A percentile compares a stretch with the other conserved stretches of the same genome.
Conservation (phyloP, 2,888 invertebrate genomes). For the Leptopilina drosophilae region DNA sequence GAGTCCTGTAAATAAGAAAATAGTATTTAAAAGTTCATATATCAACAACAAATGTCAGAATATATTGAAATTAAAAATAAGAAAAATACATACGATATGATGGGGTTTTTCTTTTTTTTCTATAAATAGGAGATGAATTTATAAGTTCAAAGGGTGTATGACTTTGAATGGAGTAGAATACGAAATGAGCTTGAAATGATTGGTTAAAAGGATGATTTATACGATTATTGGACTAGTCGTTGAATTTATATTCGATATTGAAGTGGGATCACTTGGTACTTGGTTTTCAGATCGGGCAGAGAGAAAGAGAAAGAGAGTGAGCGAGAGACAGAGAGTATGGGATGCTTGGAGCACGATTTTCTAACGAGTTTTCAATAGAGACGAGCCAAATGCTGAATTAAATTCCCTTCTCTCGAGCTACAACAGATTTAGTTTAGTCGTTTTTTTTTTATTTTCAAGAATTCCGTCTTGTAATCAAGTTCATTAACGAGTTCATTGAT, state of each 20-base stretch:
- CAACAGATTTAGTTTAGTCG: slow-evolving; percentile 2
- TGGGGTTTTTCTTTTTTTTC: neutral
- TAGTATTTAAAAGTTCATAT: too few species aligned
- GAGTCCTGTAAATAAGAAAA: too few species aligned
- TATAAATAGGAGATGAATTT: neutral
- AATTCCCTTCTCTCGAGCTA: slow-evolving; percentile 1
- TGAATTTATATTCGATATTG: slow-evolving; percentile 34
- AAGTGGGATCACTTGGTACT: slow-evolving; percentile 22
- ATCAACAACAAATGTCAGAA: too few species aligned
- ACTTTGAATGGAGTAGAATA: slow-evolving; percentile 15
- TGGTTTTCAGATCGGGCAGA: slow-evolving; percentile 12
- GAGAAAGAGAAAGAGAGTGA: too few species aligned
- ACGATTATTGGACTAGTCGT: slow-evolving; percentile 24
- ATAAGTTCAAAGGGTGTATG: neutral
- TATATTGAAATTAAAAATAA: neutral
- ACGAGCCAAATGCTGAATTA: slow-evolving; percentile 23
- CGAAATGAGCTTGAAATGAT: slow-evolving; percentile 16
- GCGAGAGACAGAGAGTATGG: too few species aligned
- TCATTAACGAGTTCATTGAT: slow-evolving; percentile 25
- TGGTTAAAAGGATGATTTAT: slow-evolving; percentile 36
- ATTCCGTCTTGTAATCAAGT: slow-evolving; percentile 8
- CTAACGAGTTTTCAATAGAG: slow-evolving; percentile 37
- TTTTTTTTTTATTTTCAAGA: neutral
- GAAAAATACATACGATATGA: neutral
- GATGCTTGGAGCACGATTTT: neutral